Conservation (phyloP, 2,113 vertebrate species). For the Oostethus manadensis region DNA sequence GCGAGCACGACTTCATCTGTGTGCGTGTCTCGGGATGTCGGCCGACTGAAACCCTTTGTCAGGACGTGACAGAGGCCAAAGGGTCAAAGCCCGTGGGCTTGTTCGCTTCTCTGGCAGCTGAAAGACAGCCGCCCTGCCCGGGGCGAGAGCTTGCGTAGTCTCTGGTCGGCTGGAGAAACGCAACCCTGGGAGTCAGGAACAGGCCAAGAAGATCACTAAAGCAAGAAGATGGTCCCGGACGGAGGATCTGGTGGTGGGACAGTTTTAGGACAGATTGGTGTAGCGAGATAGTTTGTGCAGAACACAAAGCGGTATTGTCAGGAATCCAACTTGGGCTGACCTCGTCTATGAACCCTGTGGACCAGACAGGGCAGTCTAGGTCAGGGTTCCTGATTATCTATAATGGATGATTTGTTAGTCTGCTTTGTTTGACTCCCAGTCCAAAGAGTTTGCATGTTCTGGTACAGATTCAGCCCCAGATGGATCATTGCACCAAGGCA, state of each 20-base stretch:
- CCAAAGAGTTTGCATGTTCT: not conserved
- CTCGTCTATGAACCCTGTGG: too few relatives aligned
- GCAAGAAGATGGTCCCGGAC: too few relatives aligned
- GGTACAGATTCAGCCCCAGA: not conserved
- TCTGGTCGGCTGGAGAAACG: not conserved
- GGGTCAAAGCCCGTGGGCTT: conserved; percentile 56
- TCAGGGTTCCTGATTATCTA: too few relatives aligned
- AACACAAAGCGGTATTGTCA: too few relatives aligned
- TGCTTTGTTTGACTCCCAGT: too few relatives aligned
- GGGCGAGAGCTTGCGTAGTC: conserved; percentile 13
- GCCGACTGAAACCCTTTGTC: conserved; percentile 56
- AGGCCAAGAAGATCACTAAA: not conserved
- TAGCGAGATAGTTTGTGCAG: too few relatives aligned
- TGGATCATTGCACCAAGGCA: not conserved
- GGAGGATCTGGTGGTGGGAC: too few relatives aligned
- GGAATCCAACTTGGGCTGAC: too few relatives aligned
- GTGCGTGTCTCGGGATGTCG: conserved; percentile 8
- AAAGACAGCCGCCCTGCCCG: conserved; percentile 25
- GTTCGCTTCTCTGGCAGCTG: conserved; percentile 50
- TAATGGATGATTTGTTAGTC: too few relatives aligned
- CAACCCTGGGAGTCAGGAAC: conserved; percentile 4
- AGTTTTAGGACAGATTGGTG: too few relatives aligned
- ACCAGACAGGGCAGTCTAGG: too few relatives aligned
- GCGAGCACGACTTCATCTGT: conserved; percentile 8
- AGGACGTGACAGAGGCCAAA: conserved; percentile 39